These are phyloP conservation scores for Brachionus rubens DNA, from an alignment of 1,140 invertebrate genomes.

Conservation along the genomic window DNA sequence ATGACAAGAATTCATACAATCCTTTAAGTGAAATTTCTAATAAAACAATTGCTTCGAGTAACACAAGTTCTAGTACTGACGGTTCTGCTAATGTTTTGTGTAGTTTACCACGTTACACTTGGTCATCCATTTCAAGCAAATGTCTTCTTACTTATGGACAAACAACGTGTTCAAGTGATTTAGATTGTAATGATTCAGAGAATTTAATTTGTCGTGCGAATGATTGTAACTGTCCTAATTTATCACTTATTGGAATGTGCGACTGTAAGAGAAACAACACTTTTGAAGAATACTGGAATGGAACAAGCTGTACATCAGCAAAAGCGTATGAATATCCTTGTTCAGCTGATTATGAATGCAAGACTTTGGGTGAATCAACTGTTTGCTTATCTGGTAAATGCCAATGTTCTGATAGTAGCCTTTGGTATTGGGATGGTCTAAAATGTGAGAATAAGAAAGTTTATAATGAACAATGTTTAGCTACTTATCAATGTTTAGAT, in stretches of 20 bases:
- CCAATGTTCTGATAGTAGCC: too few relatives aligned
- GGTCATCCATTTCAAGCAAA: not conserved
- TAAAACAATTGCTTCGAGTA: too few relatives aligned
- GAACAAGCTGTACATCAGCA: not conserved
- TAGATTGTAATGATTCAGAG: not conserved
- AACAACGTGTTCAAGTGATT: not conserved
- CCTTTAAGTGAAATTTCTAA: too few relatives aligned
- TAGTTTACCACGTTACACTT: not conserved
- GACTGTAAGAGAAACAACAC: not conserved
- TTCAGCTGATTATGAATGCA: too few relatives aligned
- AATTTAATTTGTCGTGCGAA: not conserved
- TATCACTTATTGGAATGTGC: not conserved
- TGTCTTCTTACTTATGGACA: slow-evolving; percentile 5
- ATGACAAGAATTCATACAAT: too few relatives aligned
- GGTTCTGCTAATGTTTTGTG: too few relatives aligned
- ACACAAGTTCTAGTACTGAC: too few relatives aligned
- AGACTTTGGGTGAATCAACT: too few relatives aligned
- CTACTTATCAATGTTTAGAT: not conserved
- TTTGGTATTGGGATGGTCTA: not conserved
- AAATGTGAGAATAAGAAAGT: not conserved
- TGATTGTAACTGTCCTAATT: not conserved
- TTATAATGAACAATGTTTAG: not conserved
- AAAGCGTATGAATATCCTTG: not conserved
- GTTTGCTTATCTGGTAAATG: too few relatives aligned
- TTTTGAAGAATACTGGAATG: slow-evolving; percentile 1